Evolutionary conservation across 2,888 invertebrate species (phyloP).

Genomic region (Tipula helvola): DNA sequence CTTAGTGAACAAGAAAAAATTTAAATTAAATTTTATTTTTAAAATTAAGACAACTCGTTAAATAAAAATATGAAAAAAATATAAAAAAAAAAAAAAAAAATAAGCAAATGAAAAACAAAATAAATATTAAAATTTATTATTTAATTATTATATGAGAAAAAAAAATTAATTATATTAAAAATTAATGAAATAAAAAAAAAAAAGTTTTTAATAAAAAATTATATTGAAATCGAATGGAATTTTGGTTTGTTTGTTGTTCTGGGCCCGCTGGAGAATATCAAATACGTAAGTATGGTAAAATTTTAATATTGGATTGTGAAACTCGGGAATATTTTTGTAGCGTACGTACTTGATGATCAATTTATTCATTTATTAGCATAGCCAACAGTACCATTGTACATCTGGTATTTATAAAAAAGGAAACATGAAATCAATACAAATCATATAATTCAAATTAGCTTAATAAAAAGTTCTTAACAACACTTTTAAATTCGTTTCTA

Average conservation of each 20-base stretch:
- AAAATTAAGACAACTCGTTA: neutral
- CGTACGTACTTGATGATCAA: too few species aligned
- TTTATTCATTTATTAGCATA: too few species aligned
- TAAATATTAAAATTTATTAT: neutral
- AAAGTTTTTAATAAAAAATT: slow-evolving; percentile 4
- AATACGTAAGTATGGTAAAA: too few species aligned
- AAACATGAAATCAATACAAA: too few species aligned
- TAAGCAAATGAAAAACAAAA: neutral
- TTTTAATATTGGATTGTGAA: too few species aligned
- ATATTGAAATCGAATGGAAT: neutral
- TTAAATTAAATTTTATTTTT: neutral
- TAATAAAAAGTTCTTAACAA: too few species aligned
- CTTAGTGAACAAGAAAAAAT: neutral
- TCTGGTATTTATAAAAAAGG: too few species aligned
- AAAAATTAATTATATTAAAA: neutral
- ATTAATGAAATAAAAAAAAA: neutral
- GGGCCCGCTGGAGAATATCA: neutral
- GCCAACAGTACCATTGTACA: too few species aligned
- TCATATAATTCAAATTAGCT: too few species aligned
- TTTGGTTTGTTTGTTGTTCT: neutral
- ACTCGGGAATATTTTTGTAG: too few species aligned
- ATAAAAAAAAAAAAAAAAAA: neutral
- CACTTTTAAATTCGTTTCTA: too few species aligned
- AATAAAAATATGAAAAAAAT: neutral
- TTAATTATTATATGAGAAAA: neutral